These are phyloP conservation scores for Lophochroa leadbeateri DNA, from an alignment of 2,113 vertebrate genomes.

Conservation along the genomic window DNA sequence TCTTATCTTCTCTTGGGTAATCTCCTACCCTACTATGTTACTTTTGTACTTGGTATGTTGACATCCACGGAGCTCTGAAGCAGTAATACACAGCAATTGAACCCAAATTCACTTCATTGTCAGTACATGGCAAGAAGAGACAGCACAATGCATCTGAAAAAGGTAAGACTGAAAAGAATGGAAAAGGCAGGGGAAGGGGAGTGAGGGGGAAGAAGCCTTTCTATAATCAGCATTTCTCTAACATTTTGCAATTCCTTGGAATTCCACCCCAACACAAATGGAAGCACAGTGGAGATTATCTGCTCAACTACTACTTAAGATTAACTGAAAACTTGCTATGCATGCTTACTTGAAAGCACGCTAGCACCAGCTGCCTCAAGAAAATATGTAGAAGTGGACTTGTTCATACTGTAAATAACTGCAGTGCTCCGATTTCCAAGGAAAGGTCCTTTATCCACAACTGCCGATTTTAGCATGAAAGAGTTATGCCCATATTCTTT, in stretches of 20 bases:
- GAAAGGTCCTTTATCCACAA: neutral
- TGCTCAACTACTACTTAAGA: neutral
- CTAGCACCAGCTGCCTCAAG: neutral
- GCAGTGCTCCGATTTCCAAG: neutral
- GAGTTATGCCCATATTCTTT: neutral
- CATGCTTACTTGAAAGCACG: neutral
- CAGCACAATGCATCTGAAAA: neutral
- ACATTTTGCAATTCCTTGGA: neutral
- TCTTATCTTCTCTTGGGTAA: neutral
- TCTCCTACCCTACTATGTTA: neutral
- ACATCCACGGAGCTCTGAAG: neutral
- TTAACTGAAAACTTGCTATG: neutral
- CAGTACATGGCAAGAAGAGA: neutral
- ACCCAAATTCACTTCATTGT: neutral
- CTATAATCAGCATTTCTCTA: neutral
- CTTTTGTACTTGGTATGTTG: neutral
- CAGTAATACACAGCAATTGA: rapidly evolving
- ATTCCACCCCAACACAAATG: neutral
- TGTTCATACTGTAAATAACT: neutral
- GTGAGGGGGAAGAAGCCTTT: neutral
- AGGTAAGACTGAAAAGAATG: neutral
- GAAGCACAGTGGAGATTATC: neutral
- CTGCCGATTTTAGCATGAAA: neutral
- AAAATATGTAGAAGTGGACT: neutral
- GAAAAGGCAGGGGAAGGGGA: neutral